These are phyloP conservation scores for Agrilus mali DNA, from an alignment of 2,888 invertebrate species.

Conservation along the genomic window DNA sequence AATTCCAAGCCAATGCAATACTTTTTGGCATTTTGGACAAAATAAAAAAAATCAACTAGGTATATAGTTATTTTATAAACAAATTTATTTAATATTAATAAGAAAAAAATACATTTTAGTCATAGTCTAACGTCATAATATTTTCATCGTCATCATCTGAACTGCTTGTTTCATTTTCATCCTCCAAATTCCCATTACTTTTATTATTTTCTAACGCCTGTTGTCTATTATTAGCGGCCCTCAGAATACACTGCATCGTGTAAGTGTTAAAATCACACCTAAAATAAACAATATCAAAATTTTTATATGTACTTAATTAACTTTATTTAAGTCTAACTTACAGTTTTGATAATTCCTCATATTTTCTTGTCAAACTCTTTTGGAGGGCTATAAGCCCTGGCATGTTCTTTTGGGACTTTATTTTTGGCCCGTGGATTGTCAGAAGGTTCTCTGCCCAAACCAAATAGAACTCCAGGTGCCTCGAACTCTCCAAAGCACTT, in stretches of 20 bases:
- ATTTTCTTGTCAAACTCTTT: slow-evolving; percentile 65
- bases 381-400: slow-evolving; percentile 60
- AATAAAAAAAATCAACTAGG: too few relatives aligned
- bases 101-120: slow-evolving; percentile 7
- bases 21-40: too few relatives aligned
- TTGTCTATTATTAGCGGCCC: too few relatives aligned
- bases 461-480: slow-evolving; percentile 82
- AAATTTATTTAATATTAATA: slow-evolving; percentile 6
- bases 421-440: slow-evolving; percentile 46
- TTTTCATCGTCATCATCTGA: slow-evolving; percentile 24
- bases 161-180: slow-evolving; percentile 18
- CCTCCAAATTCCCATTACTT: slow-evolving; percentile 30
- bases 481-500: slow-evolving; percentile 58
- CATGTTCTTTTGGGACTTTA: slow-evolving; percentile 44
- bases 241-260: slow-evolving; percentile 53
- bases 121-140: slow-evolving; percentile 4
- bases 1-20: too few relatives aligned
- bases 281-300: slow-evolving; percentile 25
- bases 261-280: slow-evolving; percentile 88
- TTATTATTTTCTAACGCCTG: background rate
- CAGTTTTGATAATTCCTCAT: slow-evolving; percentile 74
- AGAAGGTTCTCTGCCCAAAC: slow-evolving; percentile 64
- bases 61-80: background rate
- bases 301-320: background rate
- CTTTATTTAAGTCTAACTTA: slow-evolving; percentile 38